phyloP scores from a whole-genome alignment of 2,797 vertebrate genomes.

The Girardinus metallicus region DNA sequence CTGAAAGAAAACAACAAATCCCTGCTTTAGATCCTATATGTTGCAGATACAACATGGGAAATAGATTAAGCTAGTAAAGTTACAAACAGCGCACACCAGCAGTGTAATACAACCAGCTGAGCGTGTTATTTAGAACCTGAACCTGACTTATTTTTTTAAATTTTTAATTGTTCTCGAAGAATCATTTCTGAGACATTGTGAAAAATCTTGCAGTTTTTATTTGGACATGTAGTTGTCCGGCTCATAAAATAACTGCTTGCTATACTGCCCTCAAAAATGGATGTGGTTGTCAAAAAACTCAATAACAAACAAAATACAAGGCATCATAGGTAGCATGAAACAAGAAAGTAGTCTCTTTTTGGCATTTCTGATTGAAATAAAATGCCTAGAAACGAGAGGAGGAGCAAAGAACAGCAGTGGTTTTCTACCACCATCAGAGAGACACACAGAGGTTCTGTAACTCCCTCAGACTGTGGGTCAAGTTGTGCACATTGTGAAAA shows the following conservation, averaged over 20 bases:
- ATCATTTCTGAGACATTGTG: not conserved
- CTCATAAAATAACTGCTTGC: not conserved
- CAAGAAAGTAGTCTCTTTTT: not conserved
- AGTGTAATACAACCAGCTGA: not conserved
- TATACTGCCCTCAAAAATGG: not conserved
- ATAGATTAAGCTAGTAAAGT: not conserved
- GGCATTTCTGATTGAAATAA: not conserved
- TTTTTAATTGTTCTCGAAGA: not conserved
- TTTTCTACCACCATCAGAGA: not conserved
- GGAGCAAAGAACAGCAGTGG: not conserved
- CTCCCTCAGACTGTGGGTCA: not conserved
- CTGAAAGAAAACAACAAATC: not conserved
- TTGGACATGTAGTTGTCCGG: not conserved
- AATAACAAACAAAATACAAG: not conserved
- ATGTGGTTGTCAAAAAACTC: not conserved
- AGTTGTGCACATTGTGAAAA: not conserved
- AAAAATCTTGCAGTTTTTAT: not conserved
- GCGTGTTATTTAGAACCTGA: not conserved
- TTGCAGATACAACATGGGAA: not conserved
- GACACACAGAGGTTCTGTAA: not conserved
- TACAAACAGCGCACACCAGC: not conserved
- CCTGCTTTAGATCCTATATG: not conserved
- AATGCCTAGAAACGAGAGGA: not conserved
- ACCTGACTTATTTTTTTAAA: not conserved
- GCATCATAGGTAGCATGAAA: not conserved